Conservation (phyloP, 2,113 vertebrate genomes). For the Pterocles orientalis region DNA sequence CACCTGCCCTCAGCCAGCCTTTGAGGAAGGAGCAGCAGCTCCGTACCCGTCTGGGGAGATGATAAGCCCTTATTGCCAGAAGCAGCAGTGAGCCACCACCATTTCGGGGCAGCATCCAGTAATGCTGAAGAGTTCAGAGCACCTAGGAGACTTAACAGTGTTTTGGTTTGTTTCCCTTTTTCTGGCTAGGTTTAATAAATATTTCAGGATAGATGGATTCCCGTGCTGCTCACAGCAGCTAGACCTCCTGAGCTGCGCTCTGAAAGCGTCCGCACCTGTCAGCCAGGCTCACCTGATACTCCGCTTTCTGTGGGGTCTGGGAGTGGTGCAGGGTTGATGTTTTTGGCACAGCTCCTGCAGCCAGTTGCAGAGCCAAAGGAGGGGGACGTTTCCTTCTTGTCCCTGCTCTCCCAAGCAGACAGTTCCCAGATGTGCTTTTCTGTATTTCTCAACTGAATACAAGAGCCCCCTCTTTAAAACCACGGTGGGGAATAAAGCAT, state of each 20-base stretch:
- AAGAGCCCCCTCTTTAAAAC: background rate
- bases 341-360: background rate
- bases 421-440: background rate
- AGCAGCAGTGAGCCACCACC: background rate
- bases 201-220: background rate
- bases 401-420: background rate
- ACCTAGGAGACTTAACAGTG: background rate
- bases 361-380: background rate
- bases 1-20: background rate
- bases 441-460: background rate
- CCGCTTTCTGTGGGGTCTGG: background rate
- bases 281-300: background rate
- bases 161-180: background rate
- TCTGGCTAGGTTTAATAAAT: background rate
- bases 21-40: background rate
- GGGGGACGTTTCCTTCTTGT: background rate
- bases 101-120: rapidly evolving
- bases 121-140: background rate
- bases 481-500: rapidly evolving
- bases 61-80: background rate
- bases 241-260: rapidly evolving
- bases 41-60: rapidly evolving
- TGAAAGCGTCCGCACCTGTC: background rate
- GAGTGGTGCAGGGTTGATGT: rapidly evolving
- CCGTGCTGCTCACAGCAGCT: background rate